Base-by-base conservation (phyloP, 2,888 invertebrate species). In the Galeopsomyia nigrocyanea region DNA sequence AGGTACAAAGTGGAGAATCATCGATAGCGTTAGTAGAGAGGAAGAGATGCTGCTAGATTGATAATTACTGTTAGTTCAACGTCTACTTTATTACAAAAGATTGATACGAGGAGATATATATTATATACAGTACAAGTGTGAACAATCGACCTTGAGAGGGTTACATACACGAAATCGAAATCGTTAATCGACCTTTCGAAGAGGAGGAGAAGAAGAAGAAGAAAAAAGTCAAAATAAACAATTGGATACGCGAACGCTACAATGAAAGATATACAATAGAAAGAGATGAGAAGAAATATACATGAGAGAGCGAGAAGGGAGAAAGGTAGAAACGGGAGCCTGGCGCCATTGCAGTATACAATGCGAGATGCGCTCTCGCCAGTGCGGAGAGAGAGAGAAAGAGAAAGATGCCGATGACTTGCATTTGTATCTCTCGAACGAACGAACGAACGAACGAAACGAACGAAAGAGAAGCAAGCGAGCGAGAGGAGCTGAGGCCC, bases 261-360 rank as follows among this genome's bases (percentile, higher is more conserved):
- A 39, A 39, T 13, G 13, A 10, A 10, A 13, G 7, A 13, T 7
- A 10, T 39, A 39, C 39, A 39, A 69, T 26, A 73, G 57, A 49
- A 55, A 55, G 71, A 73, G 74, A 64, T 61, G 72, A 67, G 65
- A 72, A 72, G 68, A 51, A 63, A 58, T 71, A 75, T 46, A 58
- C 67, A 55, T 50, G 26, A 64, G 39, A 21, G 50, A 64, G n/a
- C 56, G 66, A 67, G 58, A 47, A 75, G 76, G 75, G 77, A 64
- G 64, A 65, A 66, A 69, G 10, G 71, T 75, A 74, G 77, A 80
- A 83, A 84, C 85, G 79, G 85, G 82, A 85, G 85, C 83, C 80
- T 82, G 83, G 85, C 84, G 85, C 84, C 84, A 81, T 83, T 82
- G 80, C 82, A 79, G 79, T 82, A 83, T 82, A 78, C 82, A 16